Evolutionary conservation across 2,113 vertebrate species (phyloP), one percentile per base, ranked within the genome.

Genomic region (Centropus unirufus): DNA sequence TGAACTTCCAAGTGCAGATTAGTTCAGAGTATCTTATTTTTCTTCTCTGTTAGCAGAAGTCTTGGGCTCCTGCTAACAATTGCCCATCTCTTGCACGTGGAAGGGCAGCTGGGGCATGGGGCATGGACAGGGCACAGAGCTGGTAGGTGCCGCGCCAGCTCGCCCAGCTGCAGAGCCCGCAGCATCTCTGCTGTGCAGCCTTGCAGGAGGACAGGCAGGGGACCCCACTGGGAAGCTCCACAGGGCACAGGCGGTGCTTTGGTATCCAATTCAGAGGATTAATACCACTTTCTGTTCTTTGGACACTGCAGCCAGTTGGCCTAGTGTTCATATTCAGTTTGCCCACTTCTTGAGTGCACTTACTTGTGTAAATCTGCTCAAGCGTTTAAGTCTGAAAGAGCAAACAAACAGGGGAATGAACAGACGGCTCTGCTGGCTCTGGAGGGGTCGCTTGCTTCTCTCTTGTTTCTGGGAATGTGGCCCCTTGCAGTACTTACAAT

Each of bases 341-440:
- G 88, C 94, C 94, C 83, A 90, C 88, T 93, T 49, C 88, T 95
- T 3, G 47, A 96, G 90, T 86, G 92, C 85, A 72, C 90, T 87
- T 83, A 87, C 62, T 96, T 95, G 94, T 97, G 92, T 93, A 94
- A 96, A 95, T 94, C 94, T 96, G 90, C 94, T 96, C 85, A 93
- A 94, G 94, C 85, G 73, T 90, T 94, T 89, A 92, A 93, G 88
- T 32, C 95, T 94, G 93, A 94, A 95, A 96, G 94, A 81, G 86
- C 80, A 95, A 96, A 95, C 94, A 95, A 96, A 83, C 85, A 93
- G 85, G 78, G 92, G 0, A 74, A 16, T 58, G 93, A 95, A 78
- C 94, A 94, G 96, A 58, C 47, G 18, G 82, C 93, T 55, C 84
- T 66, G 91, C 77, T 92, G 94, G 89, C 94, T 95, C 92, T 63